phyloP scores from a whole-genome alignment of 2,797 vertebrate species.

The Tadarida brasiliensis region DNA sequence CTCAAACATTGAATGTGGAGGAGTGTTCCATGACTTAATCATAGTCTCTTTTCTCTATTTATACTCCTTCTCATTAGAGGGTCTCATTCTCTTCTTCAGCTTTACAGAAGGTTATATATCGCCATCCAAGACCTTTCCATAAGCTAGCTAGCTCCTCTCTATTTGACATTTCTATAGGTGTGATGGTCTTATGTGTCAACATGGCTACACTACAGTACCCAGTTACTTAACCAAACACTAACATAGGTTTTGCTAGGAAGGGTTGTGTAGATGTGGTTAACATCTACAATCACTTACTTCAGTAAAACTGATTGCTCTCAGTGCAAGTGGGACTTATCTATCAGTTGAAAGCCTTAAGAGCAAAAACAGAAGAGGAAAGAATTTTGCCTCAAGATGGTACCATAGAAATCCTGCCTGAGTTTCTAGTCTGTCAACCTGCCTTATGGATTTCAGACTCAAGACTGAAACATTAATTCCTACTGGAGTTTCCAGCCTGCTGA shows the following conservation, averaged over 20 bases:
- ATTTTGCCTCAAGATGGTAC: neutral
- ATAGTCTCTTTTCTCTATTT: neutral
- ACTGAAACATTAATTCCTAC: neutral
- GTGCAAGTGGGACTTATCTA: neutral
- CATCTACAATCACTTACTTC: neutral
- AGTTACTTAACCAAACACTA: neutral
- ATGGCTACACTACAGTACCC: neutral
- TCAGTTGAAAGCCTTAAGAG: neutral
- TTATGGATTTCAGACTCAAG: neutral
- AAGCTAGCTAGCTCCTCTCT: neutral
- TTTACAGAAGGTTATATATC: neutral
- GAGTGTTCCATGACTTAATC: neutral
- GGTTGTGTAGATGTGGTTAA: neutral
- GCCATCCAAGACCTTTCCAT: neutral
- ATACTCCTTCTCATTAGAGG: neutral
- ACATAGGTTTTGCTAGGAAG: neutral
- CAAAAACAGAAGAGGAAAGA: neutral
- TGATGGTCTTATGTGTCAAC: neutral
- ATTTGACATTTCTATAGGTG: neutral
- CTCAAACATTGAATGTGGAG: neutral
- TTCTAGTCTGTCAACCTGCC: neutral
- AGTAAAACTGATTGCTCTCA: neutral
- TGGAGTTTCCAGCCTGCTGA: neutral
- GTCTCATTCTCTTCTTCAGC: neutral
- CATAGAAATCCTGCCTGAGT: neutral